A percentile compares a stretch with the other conserved stretches of the same genome.
Conservation (phyloP, 1,140 invertebrate genomes). For the Fopius arisanus region DNA sequence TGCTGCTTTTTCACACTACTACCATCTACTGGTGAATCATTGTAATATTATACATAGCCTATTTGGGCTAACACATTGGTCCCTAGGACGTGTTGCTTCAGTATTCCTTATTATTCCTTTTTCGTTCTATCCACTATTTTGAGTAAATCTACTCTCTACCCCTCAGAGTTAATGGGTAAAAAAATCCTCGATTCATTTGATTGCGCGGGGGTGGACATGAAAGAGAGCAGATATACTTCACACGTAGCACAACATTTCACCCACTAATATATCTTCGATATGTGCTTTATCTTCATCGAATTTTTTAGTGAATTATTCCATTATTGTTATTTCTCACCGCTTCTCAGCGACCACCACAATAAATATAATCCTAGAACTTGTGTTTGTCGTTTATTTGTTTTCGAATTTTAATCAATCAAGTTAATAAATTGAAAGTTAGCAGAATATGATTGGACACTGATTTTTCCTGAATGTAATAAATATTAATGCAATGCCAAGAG, state of each 20-base stretch:
- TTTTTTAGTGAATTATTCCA: too few species aligned
- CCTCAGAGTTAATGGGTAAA: constrained; percentile 2
- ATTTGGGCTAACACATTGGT: constrained; percentile 43
- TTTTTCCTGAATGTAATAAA: neutral
- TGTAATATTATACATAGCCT: constrained; percentile 45
- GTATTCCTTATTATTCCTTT: neutral
- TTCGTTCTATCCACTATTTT: constrained; percentile 25
- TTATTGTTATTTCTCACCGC: too few species aligned
- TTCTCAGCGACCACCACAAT: too few species aligned
- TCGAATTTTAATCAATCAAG: too few species aligned
- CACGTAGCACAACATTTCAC: neutral
- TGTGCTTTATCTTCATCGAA: too few species aligned
- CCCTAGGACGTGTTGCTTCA: neutral
- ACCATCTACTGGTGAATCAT: constrained; percentile 48
- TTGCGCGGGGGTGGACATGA: too few species aligned
- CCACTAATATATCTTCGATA: neutral
- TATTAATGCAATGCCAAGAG: neutral
- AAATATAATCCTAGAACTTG: too few species aligned
- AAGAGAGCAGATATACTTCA: neutral
- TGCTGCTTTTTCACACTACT: constrained; percentile 42
- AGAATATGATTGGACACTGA: too few species aligned
- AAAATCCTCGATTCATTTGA: too few species aligned
- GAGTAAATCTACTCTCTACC: constrained; percentile 41
- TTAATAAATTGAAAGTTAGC: too few species aligned
- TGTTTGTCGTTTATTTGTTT: too few species aligned